Evolutionary conservation across 2,888 invertebrate species (phyloP), one percentile per base, ranked within the genome.

Genomic region (Cheilosia vulpina): DNA sequence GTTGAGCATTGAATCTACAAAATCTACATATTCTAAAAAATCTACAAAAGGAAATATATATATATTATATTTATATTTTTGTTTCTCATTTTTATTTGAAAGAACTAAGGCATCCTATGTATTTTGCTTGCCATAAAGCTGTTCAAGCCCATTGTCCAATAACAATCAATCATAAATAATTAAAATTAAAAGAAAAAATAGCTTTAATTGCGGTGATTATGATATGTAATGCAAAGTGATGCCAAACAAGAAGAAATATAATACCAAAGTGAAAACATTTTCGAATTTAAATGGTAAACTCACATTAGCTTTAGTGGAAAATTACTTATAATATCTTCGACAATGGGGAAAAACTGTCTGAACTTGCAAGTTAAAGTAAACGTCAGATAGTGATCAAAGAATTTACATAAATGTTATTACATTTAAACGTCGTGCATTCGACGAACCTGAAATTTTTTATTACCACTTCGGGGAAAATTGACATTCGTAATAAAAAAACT

Each of bases 221-320:
- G 78, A 78, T 78, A 78, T 78, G 78, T 78, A 31, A 60, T 78
- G 69, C 69, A 63, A 78, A 69, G 69, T 69, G 69, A 69, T 78
- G 73, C 43, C 63, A 73, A 73, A 50, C 47, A 15, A 52, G 6
- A 6, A 52, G 15, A 15, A 15, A 24, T 15, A 52, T 21, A 52
- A 24, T 13, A 9, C 6, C 9, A 21, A 52, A 24, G 24, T 27
- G 21, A 24, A 24, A 4, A 21, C 0, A 21, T 19, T 50, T 31
- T n/a, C 45, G 9, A 17, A 17, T n/a, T 47, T 47, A 6, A 17
- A 17, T 17, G 9, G 2, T n/a, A 13, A 38, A 38, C 38, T 38
- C 38, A 38, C 38, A 38, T 38, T 13, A 38, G 38, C 38, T 13
- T 11, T 1, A 31, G 31, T 31, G 7, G 31, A 2, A 9, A 31